These are phyloP conservation scores for Ennomos erosarius DNA, from an alignment of 2,888 invertebrate species.

Conservation along the genomic window DNA sequence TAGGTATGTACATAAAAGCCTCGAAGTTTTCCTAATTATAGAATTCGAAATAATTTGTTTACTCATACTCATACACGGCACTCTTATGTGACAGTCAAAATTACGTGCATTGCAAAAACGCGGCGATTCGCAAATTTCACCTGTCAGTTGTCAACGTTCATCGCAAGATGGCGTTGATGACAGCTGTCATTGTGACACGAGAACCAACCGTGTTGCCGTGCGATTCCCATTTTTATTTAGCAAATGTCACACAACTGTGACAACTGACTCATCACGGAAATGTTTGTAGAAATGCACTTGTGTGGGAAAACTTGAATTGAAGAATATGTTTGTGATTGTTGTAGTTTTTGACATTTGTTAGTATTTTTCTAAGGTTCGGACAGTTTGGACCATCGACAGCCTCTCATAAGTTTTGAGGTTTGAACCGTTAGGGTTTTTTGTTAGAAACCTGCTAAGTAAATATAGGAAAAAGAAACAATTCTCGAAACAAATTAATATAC, in stretches of 20 bases:
- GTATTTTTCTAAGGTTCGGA: too few relatives aligned
- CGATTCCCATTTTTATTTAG: slow-evolving; percentile 1
- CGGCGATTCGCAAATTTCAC: background rate
- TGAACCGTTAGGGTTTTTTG: too few relatives aligned
- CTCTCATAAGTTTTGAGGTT: too few relatives aligned
- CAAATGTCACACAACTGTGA: background rate
- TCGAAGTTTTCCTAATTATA: too few relatives aligned
- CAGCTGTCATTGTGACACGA: slow-evolving; percentile 55
- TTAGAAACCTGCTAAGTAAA: too few relatives aligned
- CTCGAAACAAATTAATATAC: too few relatives aligned
- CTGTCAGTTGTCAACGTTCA: slow-evolving; percentile 22
- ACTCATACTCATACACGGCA: background rate
- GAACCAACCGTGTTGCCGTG: background rate
- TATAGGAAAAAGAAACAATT: too few relatives aligned
- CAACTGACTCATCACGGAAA: background rate
- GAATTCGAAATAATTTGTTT: slow-evolving; percentile 19
- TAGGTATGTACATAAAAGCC: too few relatives aligned
- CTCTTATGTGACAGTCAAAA: too few relatives aligned
- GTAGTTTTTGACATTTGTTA: background rate
- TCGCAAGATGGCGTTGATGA: slow-evolving; percentile 52
- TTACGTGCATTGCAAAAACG: background rate
- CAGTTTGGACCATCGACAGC: too few relatives aligned
- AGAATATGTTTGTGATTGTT: background rate
- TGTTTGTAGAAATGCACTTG: background rate
- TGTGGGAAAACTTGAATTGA: background rate